Conservation (phyloP, 2,113 vertebrate species). For the Cygnus buccinator region DNA sequence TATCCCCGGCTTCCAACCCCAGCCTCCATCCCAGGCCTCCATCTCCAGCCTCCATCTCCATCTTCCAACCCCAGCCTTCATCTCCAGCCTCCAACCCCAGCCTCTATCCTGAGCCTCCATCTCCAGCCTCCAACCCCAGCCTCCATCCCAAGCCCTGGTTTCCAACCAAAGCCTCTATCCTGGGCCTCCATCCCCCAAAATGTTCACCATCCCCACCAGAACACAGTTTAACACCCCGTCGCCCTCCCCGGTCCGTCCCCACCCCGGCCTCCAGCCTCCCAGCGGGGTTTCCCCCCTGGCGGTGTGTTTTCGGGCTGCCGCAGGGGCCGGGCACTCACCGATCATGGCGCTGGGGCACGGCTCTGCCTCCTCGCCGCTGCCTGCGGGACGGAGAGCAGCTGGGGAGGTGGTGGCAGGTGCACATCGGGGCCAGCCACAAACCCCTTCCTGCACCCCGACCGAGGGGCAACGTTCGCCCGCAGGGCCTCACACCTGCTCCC, state of each 20-base stretch:
- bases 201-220: too few relatives aligned
- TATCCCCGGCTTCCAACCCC: too few relatives aligned
- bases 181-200: too few relatives aligned
- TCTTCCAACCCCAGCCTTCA: too few relatives aligned
- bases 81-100: too few relatives aligned
- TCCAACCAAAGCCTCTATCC: too few relatives aligned
- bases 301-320: rapidly evolving
- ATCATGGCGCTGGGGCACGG: not conserved
- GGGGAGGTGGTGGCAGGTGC: not conserved
- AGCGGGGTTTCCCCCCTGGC: rapidly evolving
- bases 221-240: not conserved
- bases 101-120: too few relatives aligned
- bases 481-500: not conserved
- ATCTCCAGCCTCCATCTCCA: too few relatives aligned
- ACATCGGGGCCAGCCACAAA: not conserved
- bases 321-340: not conserved
- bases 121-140: too few relatives aligned
- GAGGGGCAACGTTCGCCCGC: rapidly evolving
- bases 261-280: not conserved
- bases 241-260: not conserved
- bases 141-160: too few relatives aligned
- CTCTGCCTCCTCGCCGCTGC: not conserved
- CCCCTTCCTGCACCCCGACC: not conserved
- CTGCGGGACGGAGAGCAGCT: constrained; percentile 9
- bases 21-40: too few relatives aligned